phyloP scores from a whole-genome alignment of 1,140 invertebrate genomes.

The Heliconius hermathena region DNA sequence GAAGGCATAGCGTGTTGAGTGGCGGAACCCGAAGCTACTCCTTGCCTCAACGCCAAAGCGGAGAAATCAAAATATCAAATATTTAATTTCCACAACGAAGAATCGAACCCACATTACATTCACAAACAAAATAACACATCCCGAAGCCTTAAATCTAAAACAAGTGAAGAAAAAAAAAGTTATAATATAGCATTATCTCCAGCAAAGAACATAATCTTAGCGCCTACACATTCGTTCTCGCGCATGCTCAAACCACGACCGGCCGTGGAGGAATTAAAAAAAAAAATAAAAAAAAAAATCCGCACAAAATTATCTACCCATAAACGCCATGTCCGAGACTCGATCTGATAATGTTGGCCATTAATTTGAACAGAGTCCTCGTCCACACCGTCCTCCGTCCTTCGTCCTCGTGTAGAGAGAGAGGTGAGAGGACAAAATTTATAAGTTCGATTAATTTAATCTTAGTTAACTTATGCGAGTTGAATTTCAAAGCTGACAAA shows the following conservation, averaged over 20 bases:
- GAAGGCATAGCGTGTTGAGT: no score
- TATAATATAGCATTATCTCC: conserved; percentile 38
- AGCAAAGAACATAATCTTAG: conserved; percentile 48
- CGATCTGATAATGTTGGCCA: conserved; percentile 79
- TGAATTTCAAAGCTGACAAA: conserved; percentile 82
- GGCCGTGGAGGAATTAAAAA: conserved; percentile 66
- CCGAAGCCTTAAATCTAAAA: conserved; percentile 26
- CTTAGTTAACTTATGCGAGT: conserved; percentile 81
- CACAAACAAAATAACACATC: conserved; percentile 27
- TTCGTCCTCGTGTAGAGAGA: conserved; percentile 45
- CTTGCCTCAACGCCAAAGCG: no score
- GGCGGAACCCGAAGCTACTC: no score
- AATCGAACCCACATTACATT: conserved; percentile 12
- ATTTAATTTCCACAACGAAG: no score
- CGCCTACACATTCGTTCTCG: conserved; percentile 54
- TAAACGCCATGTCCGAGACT: conserved; percentile 79
- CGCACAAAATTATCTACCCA: conserved; percentile 78
- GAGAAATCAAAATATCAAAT: no score
- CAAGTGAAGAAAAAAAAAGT: conserved; percentile 1
- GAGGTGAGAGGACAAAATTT: conserved; percentile 81
- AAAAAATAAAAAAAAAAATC: conserved; percentile 42
- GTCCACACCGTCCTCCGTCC: conserved; percentile 75
- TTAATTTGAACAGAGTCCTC: conserved; percentile 81
- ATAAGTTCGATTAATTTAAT: conserved; percentile 82
- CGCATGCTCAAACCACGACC: conserved; percentile 44